Evolutionary conservation across 2,797 vertebrate species (phyloP).

Genomic region (Enteromius unitaeniatus): DNA sequence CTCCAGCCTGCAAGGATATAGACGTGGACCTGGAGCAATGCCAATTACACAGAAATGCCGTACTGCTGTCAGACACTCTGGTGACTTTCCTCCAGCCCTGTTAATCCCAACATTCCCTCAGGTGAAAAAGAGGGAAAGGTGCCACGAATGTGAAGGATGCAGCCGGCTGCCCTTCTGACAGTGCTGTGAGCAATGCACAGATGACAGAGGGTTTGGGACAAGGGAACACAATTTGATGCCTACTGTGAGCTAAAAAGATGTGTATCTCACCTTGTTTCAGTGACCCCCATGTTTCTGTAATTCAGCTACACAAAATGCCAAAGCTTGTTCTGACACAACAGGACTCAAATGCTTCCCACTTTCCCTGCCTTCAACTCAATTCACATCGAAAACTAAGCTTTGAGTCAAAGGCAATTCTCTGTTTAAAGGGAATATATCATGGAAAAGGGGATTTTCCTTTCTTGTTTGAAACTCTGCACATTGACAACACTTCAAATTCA

Average conservation of each 20-base stretch:
- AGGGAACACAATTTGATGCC: constrained; percentile 17
- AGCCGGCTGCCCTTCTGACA: constrained; percentile 44
- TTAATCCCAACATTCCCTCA: constrained; percentile 58
- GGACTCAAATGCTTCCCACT: constrained; percentile 4
- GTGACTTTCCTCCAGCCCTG: constrained; percentile 50
- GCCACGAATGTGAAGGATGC: constrained; percentile 47
- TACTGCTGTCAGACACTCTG: constrained; percentile 44
- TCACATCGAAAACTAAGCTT: constrained; percentile 20
- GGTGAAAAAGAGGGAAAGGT: constrained; percentile 34
- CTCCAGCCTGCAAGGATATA: constrained; percentile 49
- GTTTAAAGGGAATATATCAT: background rate
- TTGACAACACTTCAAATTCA: background rate
- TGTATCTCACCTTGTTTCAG: constrained; percentile 4
- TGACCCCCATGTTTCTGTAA: constrained; percentile 1
- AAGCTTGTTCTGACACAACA: constrained; percentile 3
- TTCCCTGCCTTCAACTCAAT: constrained; percentile 1
- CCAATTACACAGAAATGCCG: constrained; percentile 62
- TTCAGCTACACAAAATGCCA: constrained; percentile 15
- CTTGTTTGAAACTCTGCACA: background rate
- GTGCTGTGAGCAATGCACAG: constrained; percentile 30
- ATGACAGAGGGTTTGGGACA: constrained; percentile 26
- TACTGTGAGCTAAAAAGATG: constrained; percentile 26
- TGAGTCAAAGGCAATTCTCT: background rate
- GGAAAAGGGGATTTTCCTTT: background rate
- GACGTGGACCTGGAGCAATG: constrained; percentile 57